Conservation (phyloP, 2,888 invertebrate species). For the Nemotelus pantherinus region DNA sequence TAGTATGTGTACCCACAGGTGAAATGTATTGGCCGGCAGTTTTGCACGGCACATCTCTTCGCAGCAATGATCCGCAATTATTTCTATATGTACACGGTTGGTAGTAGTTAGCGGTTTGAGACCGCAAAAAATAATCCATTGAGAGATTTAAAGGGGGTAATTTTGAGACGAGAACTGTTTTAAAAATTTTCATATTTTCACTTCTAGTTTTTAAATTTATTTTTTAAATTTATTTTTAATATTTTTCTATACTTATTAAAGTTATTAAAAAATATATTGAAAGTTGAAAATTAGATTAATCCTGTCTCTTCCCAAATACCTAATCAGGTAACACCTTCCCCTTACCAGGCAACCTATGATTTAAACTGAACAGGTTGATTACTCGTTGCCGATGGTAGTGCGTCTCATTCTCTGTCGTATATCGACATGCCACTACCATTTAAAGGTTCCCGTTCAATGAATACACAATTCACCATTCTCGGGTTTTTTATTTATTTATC, state of each 20-base stretch:
- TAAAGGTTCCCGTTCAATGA: constrained; percentile 40
- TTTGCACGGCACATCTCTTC: constrained; percentile 7
- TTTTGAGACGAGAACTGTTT: background rate
- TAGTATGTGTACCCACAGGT: constrained; percentile 27
- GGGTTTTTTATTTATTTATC: background rate
- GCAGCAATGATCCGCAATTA: constrained; percentile 29
- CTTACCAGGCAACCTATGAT: too few species aligned
- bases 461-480: constrained; percentile 11
- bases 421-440: constrained; percentile 21
- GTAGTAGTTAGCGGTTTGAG: background rate
- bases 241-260: background rate
- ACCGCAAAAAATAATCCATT: background rate
- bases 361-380: constrained; percentile 18
- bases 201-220: background rate
- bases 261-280: too few species aligned
- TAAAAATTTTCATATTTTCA: too few species aligned
- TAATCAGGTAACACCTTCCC: too few species aligned
- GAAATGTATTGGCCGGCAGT: constrained; percentile 27
- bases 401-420: too few species aligned
- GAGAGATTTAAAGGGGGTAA: constrained; percentile 7
- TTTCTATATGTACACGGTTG: constrained; percentile 1
- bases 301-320: too few species aligned
- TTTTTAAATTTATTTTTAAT: background rate
- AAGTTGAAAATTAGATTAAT: too few species aligned
- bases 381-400: background rate